Base-by-base conservation (phyloP, 2,888 invertebrate species). In the Eremobia ochroleuca region DNA sequence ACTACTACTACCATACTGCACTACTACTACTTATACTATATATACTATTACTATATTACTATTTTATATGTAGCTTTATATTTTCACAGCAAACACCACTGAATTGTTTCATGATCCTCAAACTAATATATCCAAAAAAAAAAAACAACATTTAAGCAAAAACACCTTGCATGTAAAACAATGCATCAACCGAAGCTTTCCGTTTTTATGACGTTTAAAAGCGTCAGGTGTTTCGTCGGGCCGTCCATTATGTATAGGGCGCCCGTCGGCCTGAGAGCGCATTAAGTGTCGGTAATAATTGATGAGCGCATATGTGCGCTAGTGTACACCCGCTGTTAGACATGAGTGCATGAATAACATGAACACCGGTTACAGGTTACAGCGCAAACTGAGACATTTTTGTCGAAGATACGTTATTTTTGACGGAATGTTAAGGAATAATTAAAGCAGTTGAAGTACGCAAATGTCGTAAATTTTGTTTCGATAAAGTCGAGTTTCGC, bases 241-340 rank as follows among this genome's bases (percentile, higher is more conserved):
- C 65, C 58, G 88, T 90, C 83, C 90, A 93, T 93, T 91, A 92
- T 92, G 91, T 89, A 93, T 91, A 80, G 85, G 85, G 84, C 83
- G 75, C 73, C 87, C 85, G 86, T 86, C 87, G 89, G 87, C 85
- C 88, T 82, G 90, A 90, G 86, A 87, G 89, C 86, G 90, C 91
- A 92, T 93, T 93, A 93, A 93, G 93, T 91, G 92, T 86, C 74
- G 76, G 83, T 89, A 93, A 93, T 93, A 93, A 93, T 93, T 92
- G 90, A 94, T 93, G 91, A 79, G 87, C 82, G 86, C 87, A 87
- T 74, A 78, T 87, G 83, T 83, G 81, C 83, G 85, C 84, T 71
- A 75, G 83, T 87, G 81, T 88, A 78, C 62, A 76, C 72, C 66
- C 28, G 43, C 79, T 76, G 82, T 83, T 88, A 85, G 84, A 86